Base-by-base conservation (phyloP, 2,888 invertebrate genomes). In the Junonia oenone region DNA sequence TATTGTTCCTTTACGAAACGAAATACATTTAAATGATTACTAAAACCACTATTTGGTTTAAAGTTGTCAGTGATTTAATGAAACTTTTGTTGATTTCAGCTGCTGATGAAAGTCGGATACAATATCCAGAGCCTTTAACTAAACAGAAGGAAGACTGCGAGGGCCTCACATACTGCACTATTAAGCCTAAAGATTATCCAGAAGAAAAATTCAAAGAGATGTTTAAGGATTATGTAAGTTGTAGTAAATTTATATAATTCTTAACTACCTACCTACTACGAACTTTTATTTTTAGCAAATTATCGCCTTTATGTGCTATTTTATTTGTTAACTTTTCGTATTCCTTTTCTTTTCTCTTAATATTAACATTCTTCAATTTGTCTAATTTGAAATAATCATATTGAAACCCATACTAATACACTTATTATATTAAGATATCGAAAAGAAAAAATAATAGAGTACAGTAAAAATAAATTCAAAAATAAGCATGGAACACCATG, bases 101-200 rank as follows among this genome's bases (percentile, higher is more conserved):
- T 9, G 19, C 9, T 6, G 27, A 43, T 9, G 47, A 43, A 27
- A 1, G 27, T 2, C 54, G 51, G 0, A 51, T 60, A 8, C 33
- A 17, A 11, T 60, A 55, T 17, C 57, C 57, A 14, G 57, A 46
- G 6, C 35, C 56, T 2, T 33, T 33, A 5, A 1, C 3, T 4
- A 4, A 40, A 11, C 3, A 19, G 5, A n/a, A n/a, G 1, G 38
- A 51, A 0, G 14, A 48, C 63, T 3, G 66, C 68, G 0, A 75
- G 78, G 15, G 65, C 19, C 51, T 45, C 4, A 78, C 70, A 6
- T 87, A 73, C 64, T 87, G 86, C 61, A 76, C 78, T 0, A 51
- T 80, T 13, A 85, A 80, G 56, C 82, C 84, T 0, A 45, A 63
- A 0, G 66, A 80, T 47, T 87, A 85, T 17, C 85, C 86, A 4